Percentiles rank a stretch among this genome's conserved stretches.
These are phyloP conservation scores for Pyrrhosoma nymphula DNA, from an alignment of 2,888 invertebrate species.

Conservation along the genomic window DNA sequence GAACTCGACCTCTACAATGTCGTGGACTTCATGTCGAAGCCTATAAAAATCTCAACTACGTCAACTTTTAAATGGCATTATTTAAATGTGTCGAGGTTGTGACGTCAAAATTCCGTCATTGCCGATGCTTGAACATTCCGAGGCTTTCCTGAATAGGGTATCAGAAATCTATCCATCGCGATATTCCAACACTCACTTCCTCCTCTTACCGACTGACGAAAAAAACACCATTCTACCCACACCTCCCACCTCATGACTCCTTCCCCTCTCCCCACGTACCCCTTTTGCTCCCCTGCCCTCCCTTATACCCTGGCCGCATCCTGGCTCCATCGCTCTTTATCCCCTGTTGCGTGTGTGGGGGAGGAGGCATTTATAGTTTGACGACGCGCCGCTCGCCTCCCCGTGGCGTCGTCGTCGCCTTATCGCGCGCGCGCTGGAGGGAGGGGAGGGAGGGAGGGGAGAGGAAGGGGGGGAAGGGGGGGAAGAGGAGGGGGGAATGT, in stretches of 20 bases:
- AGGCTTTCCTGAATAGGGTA: too few relatives aligned
- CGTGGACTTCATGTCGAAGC: too few relatives aligned
- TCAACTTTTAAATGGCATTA: too few relatives aligned
- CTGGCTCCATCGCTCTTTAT: constrained; percentile 2
- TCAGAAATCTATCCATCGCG: background rate
- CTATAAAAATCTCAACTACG: too few relatives aligned
- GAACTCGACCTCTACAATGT: too few relatives aligned
- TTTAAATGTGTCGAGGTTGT: too few relatives aligned
- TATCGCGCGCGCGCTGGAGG: constrained; percentile 55
- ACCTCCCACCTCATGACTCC: background rate
- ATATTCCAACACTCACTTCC: background rate
- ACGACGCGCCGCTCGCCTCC: constrained; percentile 32
- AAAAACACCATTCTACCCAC: background rate
- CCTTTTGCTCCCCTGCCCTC: background rate
- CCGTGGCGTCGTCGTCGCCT: constrained; percentile 46
- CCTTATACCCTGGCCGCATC: background rate
- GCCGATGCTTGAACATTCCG: too few relatives aligned
- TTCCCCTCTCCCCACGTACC: background rate
- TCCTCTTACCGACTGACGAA: background rate
- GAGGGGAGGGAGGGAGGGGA: background rate
- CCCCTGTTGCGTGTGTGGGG: constrained; percentile 50
- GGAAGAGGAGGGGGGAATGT: background rate
- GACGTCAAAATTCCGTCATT: too few relatives aligned
- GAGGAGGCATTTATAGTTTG: constrained; percentile 34
- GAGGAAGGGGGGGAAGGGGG: too few relatives aligned